These are phyloP conservation scores for Gambusia holbrooki DNA, from an alignment of 2,113 vertebrate genomes.

Conservation along the genomic window DNA sequence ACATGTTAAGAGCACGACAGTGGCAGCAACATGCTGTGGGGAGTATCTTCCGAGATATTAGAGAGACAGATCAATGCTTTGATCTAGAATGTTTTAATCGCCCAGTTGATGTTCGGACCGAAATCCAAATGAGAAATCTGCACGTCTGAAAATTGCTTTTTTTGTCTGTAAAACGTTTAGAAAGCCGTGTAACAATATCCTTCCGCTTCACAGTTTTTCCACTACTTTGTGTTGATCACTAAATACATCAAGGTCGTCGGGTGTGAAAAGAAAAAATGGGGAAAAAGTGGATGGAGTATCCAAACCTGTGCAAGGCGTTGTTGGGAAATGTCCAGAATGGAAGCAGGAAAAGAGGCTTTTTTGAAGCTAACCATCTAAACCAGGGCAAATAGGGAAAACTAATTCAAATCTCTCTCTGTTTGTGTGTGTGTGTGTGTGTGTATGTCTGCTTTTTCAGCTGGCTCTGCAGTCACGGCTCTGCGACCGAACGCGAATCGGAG, in stretches of 20 bases:
- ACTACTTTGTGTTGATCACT: background rate
- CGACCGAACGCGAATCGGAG: conserved; percentile 81
- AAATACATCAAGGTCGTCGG: too few relatives aligned
- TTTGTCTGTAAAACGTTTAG: too few relatives aligned
- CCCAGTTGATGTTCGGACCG: too few relatives aligned
- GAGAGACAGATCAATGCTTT: too few relatives aligned
- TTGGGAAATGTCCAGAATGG: background rate
- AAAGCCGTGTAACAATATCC: too few relatives aligned
- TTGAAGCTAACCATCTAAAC: background rate
- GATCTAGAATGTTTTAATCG: too few relatives aligned
- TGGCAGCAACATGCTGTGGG: too few relatives aligned
- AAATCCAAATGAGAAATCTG: too few relatives aligned
- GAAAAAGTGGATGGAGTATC: background rate
- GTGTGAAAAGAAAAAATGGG: too few relatives aligned
- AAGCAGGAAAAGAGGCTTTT: background rate
- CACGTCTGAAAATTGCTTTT: too few relatives aligned
- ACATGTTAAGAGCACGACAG: too few relatives aligned
- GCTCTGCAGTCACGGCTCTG: conserved; percentile 82
- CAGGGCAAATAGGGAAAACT: conserved; percentile 5
- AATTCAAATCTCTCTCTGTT: conserved; percentile 5
- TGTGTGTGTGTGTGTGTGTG: conserved; percentile 12
- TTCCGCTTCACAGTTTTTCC: background rate
- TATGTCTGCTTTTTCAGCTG: conserved; percentile 66
- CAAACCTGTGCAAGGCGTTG: background rate
- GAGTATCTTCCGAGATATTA: too few relatives aligned